Conservation (phyloP, 53 echinoderm and acorn worm genomes). For the Echinometra lucunter region DNA sequence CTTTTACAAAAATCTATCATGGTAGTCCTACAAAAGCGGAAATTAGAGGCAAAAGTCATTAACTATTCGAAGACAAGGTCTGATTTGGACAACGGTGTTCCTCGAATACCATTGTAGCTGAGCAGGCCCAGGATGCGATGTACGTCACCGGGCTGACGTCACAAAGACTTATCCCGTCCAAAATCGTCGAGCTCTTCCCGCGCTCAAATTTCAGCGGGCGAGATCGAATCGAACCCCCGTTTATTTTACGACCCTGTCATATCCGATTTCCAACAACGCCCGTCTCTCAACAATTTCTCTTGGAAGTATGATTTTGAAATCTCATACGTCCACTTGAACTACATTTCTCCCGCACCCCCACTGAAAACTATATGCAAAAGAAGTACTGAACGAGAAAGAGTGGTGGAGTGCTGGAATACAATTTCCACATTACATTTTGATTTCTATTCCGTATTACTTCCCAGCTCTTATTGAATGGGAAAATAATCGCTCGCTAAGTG, state of each 20-base stretch:
- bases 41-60: slow-evolving; percentile 44
- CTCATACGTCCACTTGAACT: slow-evolving; percentile 18
- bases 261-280: slow-evolving; percentile 19
- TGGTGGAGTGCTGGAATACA: not conserved
- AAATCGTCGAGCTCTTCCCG: slow-evolving; percentile 2
- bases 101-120: slow-evolving; percentile 42
- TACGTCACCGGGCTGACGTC: slow-evolving; percentile 50
- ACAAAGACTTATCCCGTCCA: slow-evolving; percentile 12
- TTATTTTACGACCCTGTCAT: slow-evolving; percentile 45
- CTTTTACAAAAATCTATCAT: not conserved
- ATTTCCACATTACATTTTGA: not conserved
- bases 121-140: slow-evolving; percentile 12
- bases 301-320: slow-evolving; percentile 54
- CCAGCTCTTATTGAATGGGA: not conserved
- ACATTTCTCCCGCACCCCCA: not conserved
- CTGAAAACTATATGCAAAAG: not conserved
- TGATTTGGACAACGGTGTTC: slow-evolving; percentile 6
- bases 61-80: slow-evolving; percentile 8
- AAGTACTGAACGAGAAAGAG: not conserved
- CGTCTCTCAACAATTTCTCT: not conserved
- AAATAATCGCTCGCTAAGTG: not conserved
- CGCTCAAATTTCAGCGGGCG: slow-evolving; percentile 46
- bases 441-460: not conserved
- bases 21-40: slow-evolving; percentile 19
- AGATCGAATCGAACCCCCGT: slow-evolving; percentile 23